Percentiles rank a stretch among this genome's conserved stretches.
Conservation (phyloP, 2,113 vertebrate genomes). For the Ellobius talpinus region DNA sequence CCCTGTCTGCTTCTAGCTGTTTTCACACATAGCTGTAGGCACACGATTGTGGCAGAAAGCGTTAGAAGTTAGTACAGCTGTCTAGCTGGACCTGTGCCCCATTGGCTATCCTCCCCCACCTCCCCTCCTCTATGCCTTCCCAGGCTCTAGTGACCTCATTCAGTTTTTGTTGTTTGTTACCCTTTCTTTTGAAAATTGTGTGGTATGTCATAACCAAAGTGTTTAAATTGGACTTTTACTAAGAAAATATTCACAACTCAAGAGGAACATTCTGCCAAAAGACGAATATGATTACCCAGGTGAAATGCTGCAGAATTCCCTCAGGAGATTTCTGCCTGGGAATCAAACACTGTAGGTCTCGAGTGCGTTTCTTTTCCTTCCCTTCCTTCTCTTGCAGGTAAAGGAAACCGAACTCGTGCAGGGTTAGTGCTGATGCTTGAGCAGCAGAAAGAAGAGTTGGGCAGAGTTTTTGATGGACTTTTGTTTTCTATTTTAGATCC, state of each 20-base stretch:
- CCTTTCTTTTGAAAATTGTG: background rate
- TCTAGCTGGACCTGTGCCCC: background rate
- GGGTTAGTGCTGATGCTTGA: background rate
- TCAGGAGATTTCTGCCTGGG: background rate
- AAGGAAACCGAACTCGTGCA: background rate
- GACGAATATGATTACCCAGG: background rate
- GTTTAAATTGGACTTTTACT: background rate
- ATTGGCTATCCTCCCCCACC: background rate
- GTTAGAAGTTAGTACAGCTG: background rate
- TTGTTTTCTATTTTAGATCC: conserved; percentile 75
- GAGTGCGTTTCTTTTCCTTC: background rate
- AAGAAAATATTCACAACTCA: background rate
- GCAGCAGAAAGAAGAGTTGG: background rate
- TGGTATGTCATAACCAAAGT: background rate
- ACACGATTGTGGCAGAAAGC: background rate
- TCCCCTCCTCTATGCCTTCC: background rate
- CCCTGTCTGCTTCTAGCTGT: background rate
- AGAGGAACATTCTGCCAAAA: conserved; percentile 21
- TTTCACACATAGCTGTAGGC: background rate
- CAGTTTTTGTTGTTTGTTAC: background rate
- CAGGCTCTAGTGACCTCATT: background rate
- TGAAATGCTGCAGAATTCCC: background rate
- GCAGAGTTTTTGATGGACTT: conserved; percentile 11
- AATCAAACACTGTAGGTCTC: background rate
- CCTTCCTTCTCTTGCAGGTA: background rate